Base-by-base conservation (phyloP, 1,140 invertebrate genomes). In the Drosophila athabasca region DNA sequence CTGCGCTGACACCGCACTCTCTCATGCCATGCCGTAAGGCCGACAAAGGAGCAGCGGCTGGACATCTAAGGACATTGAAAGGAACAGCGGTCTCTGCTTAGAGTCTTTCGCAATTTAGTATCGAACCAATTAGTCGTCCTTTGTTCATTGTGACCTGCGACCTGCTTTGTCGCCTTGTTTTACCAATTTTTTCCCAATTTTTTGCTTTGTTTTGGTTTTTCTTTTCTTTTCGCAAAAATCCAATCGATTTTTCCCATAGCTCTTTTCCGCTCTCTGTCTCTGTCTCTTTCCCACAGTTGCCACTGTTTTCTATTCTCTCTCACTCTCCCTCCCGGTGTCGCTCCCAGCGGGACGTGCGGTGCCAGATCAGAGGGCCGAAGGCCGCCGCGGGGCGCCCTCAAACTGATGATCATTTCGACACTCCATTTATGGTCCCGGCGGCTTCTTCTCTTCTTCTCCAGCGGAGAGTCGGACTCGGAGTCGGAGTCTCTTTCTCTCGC, bases 321-420 rank as follows among this genome's bases (percentile, higher is more conserved):
- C 17, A 19, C 17, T 19, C 17, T 19, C 17, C 17, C 17, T 19
- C 17, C 17, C 17, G 17, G 17, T 19, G 0, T 49, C 31, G 44
- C 51, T 4, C 66, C 41, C 79, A 78, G 79, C 79, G 60, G 77
- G 68, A 72, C 78, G 71, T 81, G 74, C 65, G 70, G 68, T 69
- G 57, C 79, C 29, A 78, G 69, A 78, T 81, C 78, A 59, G 59
- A 82, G 68, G 39, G 31, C 41, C 35, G 35, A 39, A 35, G 29
- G 19, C 59, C 81, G 43, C 80, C 60, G 58, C 76, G 72, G 80
- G 80, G 76, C 60, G 76, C 72, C 67, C 61, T 69, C 64, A 59
- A 39, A 49, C 79, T 76, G 76, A 84, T 84, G 83, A 84, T 84
- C 60, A 77, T 76, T 84, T 84, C 81, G 81, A 85, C 81, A 84